Evolutionary conservation across 2,888 invertebrate species (phyloP), one percentile per base, ranked within the genome.

Genomic region (Euspilapteryx auroguttella): DNA sequence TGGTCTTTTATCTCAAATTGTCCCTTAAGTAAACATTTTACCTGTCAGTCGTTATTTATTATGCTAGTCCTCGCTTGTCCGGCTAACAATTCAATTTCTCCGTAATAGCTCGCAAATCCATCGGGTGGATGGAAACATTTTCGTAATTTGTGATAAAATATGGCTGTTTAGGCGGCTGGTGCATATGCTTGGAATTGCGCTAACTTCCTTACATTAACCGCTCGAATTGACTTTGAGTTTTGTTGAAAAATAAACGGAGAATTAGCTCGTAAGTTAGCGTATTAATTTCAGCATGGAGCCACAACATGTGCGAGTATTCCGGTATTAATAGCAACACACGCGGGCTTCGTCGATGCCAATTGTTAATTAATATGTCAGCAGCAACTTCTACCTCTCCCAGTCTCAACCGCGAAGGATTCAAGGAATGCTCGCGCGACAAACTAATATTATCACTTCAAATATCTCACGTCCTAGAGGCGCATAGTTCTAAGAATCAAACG

Each of bases 391-490:
- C 46, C 48, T 23, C 29, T 41, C 45, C 43, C 47, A 47, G n/a
- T n/a, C n/a, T n/a, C n/a, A n/a, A 51, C 42, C 42, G 40, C 37
- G 38, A 34, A 46, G 41, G 28, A 12, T 68, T 68, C 69, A 55
- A 39, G 50, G 68, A 69, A 68, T 48, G 38, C 46, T 47, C 38
- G 41, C 47, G 47, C 37, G 49, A 63, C 65, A 69, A 64, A 65
- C 66, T 62, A 66, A 69, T 66, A 65, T 69, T 68, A 64, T 68
- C 62, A 54, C 51, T 42, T 53, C 62, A 65, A 66, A 64, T 59
- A 57, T 61, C 58, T 58, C 66, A 59, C 62, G 55, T 54, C 41
- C 43, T 31, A 43, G 55, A 54, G 40, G 57, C n/a, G 21, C 12
- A 51, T 38, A 44, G 37, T 71, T 71, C 73, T 41, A 31, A 37